Evolutionary conservation across 2,888 invertebrate species (phyloP).

Genomic region (Acholoe squamosa): DNA sequence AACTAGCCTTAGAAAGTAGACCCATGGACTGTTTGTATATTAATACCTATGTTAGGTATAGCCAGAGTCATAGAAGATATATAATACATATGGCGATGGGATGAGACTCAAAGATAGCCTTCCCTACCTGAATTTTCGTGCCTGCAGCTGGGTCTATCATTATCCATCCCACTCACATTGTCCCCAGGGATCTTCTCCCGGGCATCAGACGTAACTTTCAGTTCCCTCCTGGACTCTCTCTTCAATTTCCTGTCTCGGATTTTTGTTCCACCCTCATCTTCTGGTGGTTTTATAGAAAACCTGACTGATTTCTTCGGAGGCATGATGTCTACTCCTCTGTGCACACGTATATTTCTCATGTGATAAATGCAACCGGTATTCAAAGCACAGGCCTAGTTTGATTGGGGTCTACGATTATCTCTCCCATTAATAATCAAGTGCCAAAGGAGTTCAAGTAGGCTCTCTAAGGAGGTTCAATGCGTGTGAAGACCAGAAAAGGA

Average conservation of each 20-base stretch:
- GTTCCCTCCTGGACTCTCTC: neutral
- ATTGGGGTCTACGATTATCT: neutral
- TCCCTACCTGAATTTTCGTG: no score
- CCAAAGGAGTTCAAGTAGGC: neutral
- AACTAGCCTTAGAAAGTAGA: no score
- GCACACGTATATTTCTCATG: neutral
- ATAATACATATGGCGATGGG: no score
- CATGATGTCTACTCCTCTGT: neutral
- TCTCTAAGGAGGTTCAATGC: neutral
- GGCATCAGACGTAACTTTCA: no score
- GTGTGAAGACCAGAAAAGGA: conserved; percentile 13
- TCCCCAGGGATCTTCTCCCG: no score
- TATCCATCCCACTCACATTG: no score
- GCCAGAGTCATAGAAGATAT: no score
- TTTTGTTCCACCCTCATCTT: neutral
- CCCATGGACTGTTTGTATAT: no score
- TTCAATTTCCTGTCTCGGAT: neutral
- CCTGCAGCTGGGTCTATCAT: no score
- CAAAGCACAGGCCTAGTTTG: neutral
- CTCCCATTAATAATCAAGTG: neutral
- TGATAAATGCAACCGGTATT: neutral
- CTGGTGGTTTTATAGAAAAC: neutral
- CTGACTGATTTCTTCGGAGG: neutral
- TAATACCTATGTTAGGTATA: no score
- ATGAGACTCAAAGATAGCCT: no score